These are phyloP conservation scores for Myathropa florea DNA, from an alignment of 2,888 invertebrate species.

Conservation along the genomic window DNA sequence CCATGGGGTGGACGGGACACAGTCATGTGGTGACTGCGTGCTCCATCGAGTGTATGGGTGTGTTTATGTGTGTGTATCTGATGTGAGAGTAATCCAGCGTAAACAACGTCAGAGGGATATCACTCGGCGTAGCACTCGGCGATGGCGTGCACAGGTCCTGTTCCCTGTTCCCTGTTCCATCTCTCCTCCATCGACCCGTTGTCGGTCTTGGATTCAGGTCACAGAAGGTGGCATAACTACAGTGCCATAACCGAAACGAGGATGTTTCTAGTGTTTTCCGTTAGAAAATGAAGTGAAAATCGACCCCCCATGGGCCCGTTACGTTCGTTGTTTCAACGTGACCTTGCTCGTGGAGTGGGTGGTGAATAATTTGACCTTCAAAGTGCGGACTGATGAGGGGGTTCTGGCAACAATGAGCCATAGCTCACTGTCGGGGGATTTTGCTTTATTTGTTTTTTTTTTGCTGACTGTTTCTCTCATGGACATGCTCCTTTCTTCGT, in stretches of 20 bases:
- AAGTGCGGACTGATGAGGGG: neutral
- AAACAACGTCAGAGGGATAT: conserved; percentile 14
- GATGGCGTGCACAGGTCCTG: neutral
- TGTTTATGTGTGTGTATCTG: neutral
- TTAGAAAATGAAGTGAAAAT: neutral
- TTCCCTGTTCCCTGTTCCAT: neutral
- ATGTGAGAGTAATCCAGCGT: neutral
- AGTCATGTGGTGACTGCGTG: conserved; percentile 35
- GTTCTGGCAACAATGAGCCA: neutral
- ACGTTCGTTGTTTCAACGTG: too few relatives aligned
- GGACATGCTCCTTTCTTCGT: too few relatives aligned
- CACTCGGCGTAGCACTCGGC: neutral
- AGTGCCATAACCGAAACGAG: neutral
- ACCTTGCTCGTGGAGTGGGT: conserved; percentile 20
- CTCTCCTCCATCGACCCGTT: neutral
- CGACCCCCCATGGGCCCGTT: neutral
- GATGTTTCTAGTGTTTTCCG: neutral
- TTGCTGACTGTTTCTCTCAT: neutral
- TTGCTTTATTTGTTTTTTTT: neutral
- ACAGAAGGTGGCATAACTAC: too few relatives aligned
- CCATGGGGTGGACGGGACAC: neutral
- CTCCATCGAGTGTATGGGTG: neutral
- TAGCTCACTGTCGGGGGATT: neutral
- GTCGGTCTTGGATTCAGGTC: neutral
- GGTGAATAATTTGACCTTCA: conserved; percentile 17